Evolutionary conservation across 2,113 vertebrate species (phyloP), one percentile per base, ranked within the genome.

Genomic region (Crotophaga sulcirostris): DNA sequence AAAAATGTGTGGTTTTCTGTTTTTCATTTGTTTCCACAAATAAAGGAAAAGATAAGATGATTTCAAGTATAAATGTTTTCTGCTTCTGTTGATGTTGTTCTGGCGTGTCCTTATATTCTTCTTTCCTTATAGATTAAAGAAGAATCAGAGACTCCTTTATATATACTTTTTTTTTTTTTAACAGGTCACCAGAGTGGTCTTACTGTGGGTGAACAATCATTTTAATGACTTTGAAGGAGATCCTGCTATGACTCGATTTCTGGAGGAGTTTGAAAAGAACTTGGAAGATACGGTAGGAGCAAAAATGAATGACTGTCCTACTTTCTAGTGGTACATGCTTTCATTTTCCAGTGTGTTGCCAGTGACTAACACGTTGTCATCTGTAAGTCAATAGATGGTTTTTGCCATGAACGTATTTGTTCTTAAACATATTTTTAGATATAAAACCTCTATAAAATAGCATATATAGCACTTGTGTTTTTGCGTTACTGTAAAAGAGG

Each of bases 191-290:
- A 98, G 99, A 91, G 99, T 99, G 72, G 99, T 99, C 55, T 97
- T 99, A 56, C 97, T 99, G 88, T 99, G 99, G 99, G 99, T 99
- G 92, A 99, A 99, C 97, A 99, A 99, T 97, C 99, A 99, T 95
- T 99, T 99, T 94, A 99, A 99, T 95, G 99, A 99, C 97, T 99
- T 99, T 95, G 99, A 99, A 98, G 99, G 99, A 33, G 98, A 99
- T 96, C 98, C 98, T 34, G 98, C 98, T 62, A 99, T 99, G 99
- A 99, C 99, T 18, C 98, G 94, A 66, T 99, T 99, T 97, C 96
- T 99, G 90, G 99, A 99, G 88, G 99, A 99, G 59, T 99, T 99
- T 97, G 99, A 99, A 94, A 99, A 98, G 96, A 97, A 98, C 85
- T 98, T 99, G 84, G 99, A 99, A 98, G 96, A 97, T 33, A 97